A percentile compares a stretch with the other conserved stretches of the same genome.
Evolutionary conservation across 2,113 vertebrate genomes (phyloP).

Genomic region (Origma solitaria): DNA sequence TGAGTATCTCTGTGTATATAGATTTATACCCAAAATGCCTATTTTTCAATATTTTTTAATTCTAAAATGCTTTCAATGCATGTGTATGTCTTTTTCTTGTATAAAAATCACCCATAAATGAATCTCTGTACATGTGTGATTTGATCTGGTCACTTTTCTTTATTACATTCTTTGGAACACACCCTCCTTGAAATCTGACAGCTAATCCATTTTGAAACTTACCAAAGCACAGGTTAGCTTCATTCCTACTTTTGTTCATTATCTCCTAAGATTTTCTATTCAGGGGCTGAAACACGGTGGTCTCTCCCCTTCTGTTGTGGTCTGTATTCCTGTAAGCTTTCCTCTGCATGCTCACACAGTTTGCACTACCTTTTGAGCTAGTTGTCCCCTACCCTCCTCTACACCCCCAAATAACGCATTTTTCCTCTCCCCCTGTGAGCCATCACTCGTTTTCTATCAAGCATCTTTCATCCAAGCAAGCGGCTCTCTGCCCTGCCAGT

Average conservation of each 20-base stretch:
- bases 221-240: not conserved
- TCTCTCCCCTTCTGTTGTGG: not conserved
- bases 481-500: not conserved
- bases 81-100: not conserved
- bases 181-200: not conserved
- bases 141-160: not conserved
- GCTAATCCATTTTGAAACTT: not conserved
- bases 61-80: not conserved
- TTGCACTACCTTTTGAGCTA: not conserved
- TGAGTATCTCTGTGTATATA: not conserved
- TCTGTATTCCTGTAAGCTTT: not conserved
- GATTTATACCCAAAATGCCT: not conserved
- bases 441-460: conserved; percentile 4
- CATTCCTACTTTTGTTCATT: conserved; percentile 22
- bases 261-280: not conserved
- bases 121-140: not conserved
- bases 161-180: not conserved
- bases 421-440: not conserved
- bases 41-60: not conserved
- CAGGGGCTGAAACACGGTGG: not conserved
- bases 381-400: not conserved
- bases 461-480: conserved; percentile 28
- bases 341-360: not conserved
- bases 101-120: not conserved
- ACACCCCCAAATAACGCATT: not conserved